Evolutionary conservation across 2,113 vertebrate genomes (phyloP).

Genomic region (Nothobranchius kuhntae): DNA sequence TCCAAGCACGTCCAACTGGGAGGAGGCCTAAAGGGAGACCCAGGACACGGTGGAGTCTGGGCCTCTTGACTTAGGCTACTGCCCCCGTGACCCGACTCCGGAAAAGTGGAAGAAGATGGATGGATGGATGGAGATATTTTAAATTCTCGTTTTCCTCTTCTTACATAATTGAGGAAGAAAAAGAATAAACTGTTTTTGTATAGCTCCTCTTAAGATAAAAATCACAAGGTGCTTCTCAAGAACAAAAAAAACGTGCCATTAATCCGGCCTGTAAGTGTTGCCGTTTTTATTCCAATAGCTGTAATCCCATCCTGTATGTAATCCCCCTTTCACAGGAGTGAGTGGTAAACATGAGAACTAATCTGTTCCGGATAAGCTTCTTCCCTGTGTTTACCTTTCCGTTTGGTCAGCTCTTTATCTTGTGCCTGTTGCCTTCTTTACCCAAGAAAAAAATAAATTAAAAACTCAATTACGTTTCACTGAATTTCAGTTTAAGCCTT

Average conservation of each 20-base stretch:
- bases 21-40: too few species aligned
- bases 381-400: constrained; percentile 63
- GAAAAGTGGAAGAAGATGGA: too few species aligned
- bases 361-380: constrained; percentile 61
- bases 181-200: too few species aligned
- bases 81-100: too few species aligned
- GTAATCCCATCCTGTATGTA: constrained; percentile 22
- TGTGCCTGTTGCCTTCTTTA: constrained; percentile 30
- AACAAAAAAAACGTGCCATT: neutral
- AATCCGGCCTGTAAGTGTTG: neutral
- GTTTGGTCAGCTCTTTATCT: constrained; percentile 46
- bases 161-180: too few species aligned
- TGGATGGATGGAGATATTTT: too few species aligned
- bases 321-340: constrained; percentile 21
- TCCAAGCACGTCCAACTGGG: too few species aligned
- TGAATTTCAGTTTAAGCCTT: neutral
- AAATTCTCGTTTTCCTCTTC: too few species aligned
- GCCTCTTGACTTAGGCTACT: too few species aligned
- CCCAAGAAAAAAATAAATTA: neutral
- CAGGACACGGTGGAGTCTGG: too few species aligned
- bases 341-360: constrained; percentile 53
- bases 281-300: constrained; percentile 10
- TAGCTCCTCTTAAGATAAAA: too few species aligned
- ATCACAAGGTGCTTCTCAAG: too few species aligned
- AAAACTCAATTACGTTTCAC: neutral